Evolutionary conservation across 92 coral and sea anemone species (phyloP).

Genomic region (Desmophyllum pertusum): DNA sequence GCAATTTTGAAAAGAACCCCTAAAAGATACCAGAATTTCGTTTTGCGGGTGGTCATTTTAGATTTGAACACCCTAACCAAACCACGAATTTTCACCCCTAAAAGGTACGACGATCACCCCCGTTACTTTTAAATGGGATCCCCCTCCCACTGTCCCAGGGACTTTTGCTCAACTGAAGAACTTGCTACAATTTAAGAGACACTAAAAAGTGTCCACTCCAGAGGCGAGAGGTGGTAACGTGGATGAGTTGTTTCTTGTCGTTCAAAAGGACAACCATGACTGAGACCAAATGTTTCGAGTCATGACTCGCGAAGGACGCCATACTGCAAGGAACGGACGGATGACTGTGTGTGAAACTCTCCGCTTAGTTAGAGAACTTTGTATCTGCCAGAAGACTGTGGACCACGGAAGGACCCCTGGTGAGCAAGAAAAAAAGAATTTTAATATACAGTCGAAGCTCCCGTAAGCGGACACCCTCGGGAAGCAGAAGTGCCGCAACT

Average conservation of each 20-base stretch:
- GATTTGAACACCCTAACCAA: too few species aligned
- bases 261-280: background rate
- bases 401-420: conserved; percentile 92
- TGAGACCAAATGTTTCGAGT: background rate
- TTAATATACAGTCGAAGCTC: too few species aligned
- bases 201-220: background rate
- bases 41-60: too few species aligned
- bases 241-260: background rate
- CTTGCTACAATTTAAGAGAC: background rate
- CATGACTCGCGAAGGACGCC: background rate
- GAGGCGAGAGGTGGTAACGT: background rate
- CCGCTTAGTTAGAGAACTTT: conserved; percentile 61
- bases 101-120: too few species aligned
- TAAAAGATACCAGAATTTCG: too few species aligned
- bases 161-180: too few species aligned
- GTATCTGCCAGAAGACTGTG: conserved; percentile 92
- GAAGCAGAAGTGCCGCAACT: too few species aligned
- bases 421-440: conserved; percentile 10
- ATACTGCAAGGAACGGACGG: background rate
- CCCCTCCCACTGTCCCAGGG: too few species aligned
- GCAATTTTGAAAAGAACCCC: too few species aligned
- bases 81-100: too few species aligned
- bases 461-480: too few species aligned
- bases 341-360: background rate
- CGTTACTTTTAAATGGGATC: too few species aligned